Conservation (phyloP, 2,113 vertebrate species). For the Odobenus rosmarus region DNA sequence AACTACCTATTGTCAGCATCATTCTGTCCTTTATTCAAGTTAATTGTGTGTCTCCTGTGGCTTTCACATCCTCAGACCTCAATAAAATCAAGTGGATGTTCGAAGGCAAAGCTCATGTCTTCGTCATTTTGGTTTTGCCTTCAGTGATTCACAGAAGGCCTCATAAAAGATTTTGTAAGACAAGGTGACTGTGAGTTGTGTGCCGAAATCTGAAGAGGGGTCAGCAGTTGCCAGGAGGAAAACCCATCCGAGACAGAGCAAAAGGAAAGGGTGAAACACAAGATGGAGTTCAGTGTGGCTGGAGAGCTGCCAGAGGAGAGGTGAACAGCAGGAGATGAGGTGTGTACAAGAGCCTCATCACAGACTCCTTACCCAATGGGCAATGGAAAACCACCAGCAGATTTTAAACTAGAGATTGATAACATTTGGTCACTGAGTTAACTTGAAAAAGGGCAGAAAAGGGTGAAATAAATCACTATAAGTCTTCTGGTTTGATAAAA, state of each 20-base stretch:
- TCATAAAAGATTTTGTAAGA: not conserved
- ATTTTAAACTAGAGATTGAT: not conserved
- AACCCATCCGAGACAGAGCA: not conserved
- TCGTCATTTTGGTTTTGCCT: not conserved
- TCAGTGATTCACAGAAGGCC: not conserved
- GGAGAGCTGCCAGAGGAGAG: accelerated
- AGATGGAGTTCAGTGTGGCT: accelerated
- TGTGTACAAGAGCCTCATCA: not conserved
- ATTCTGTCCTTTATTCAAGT: not conserved
- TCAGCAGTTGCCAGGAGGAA: not conserved
- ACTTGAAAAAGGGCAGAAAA: not conserved
- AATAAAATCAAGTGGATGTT: not conserved
- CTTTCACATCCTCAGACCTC: not conserved
- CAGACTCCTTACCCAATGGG: too few relatives aligned
- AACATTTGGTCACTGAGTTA: not conserved
- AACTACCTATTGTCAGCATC: not conserved
- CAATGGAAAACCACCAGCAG: not conserved
- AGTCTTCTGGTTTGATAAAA: not conserved
- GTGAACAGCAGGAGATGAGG: not conserved
- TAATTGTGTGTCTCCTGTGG: not conserved
- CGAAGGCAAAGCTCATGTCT: not conserved
- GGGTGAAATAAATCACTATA: not conserved
- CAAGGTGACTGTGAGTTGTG: not conserved
- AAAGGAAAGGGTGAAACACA: accelerated
- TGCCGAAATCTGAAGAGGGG: not conserved